Conservation (phyloP, 2,888 invertebrate species). For the Ophioninae sp. region DNA sequence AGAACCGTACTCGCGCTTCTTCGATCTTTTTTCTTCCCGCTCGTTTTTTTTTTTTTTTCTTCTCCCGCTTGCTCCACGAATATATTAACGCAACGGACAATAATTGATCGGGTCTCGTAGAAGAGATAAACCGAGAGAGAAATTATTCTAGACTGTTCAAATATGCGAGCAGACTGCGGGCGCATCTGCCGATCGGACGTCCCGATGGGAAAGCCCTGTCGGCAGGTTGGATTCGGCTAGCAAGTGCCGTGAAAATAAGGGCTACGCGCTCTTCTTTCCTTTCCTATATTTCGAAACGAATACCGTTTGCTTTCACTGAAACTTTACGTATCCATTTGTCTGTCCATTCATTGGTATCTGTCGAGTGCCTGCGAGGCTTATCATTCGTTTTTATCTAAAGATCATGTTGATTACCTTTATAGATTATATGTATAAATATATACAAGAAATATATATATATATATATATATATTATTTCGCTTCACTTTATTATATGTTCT, state of each 20-base stretch:
- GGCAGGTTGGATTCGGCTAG: slow-evolving; percentile 40
- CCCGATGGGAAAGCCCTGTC: slow-evolving; percentile 41
- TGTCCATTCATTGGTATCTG: slow-evolving; percentile 23
- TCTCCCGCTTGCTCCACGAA: background rate
- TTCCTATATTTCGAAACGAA: slow-evolving; percentile 52
- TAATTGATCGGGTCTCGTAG: slow-evolving; percentile 14
- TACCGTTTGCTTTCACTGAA: slow-evolving; percentile 50
- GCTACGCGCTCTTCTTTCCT: slow-evolving; percentile 50
- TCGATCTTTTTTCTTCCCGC: background rate
- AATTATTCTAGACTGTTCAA: slow-evolving; percentile 8
- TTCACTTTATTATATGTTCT: too few relatives aligned
- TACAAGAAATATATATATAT: too few relatives aligned
- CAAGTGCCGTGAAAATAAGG: slow-evolving; percentile 49
- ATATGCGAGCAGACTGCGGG: background rate
- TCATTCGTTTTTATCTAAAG: slow-evolving; percentile 58
- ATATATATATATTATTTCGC: too few relatives aligned
- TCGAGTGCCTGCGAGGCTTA: slow-evolving; percentile 50
- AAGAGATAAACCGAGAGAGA: too few relatives aligned
- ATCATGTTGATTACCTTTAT: slow-evolving; percentile 64
- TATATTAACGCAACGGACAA: slow-evolving; percentile 15
- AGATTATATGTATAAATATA: too few relatives aligned
- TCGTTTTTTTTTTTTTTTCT: background rate
- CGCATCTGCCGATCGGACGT: slow-evolving; percentile 42
- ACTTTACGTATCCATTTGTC: background rate
- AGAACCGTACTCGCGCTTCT: too few relatives aligned